Evolutionary conservation across 2,113 vertebrate species (phyloP), one percentile per base, ranked within the genome.

Genomic region (Polyodon spathula): DNA sequence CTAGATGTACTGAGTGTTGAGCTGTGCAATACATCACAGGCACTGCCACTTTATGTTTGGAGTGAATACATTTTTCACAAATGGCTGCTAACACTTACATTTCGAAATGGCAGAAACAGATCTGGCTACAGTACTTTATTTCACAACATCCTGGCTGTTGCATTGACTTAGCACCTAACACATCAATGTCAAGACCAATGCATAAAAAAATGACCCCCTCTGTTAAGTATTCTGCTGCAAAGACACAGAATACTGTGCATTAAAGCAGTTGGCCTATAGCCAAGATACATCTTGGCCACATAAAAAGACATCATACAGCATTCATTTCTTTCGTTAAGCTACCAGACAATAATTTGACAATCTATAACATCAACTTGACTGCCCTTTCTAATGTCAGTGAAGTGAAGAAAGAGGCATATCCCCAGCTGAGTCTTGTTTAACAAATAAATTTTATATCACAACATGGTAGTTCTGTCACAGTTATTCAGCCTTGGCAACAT

Each of bases 41-140:
- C 56, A 42, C 48, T 67, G 63, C 66, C 71, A 76, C 65, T 74
- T 76, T 68, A 70, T 51, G 58, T 63, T 75, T 72, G 59, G 63
- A 67, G 5, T 68, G 67, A 74, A 73, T 73, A 68, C 66, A 68
- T 65, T 86, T 74, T 81, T 39, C 37, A 67, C 72, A 74, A 65
- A 56, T 12, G 68, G 68, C 37, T 65, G 66, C 50, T 38, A 68
- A 60, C 2, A 17, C 62, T 61, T 69, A 48, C 72, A 63, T 54
- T 73, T 71, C 14, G 67, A 80, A 75, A 64, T 43, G 57, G 58
- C 46, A 63, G 50, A 2, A 54, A 9, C 51, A 41, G 63, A 72
- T 67, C 17, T 51, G 58, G 39, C 58, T 7, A 0, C 4, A 60
- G 42, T 38, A 58, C 54, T 59, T 71, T 37, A 60, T 66, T 73